A percentile compares a stretch with the other conserved stretches of the same genome.
Evolutionary conservation across 2,113 vertebrate genomes (phyloP).

Genomic region (Apteryx owenii): DNA sequence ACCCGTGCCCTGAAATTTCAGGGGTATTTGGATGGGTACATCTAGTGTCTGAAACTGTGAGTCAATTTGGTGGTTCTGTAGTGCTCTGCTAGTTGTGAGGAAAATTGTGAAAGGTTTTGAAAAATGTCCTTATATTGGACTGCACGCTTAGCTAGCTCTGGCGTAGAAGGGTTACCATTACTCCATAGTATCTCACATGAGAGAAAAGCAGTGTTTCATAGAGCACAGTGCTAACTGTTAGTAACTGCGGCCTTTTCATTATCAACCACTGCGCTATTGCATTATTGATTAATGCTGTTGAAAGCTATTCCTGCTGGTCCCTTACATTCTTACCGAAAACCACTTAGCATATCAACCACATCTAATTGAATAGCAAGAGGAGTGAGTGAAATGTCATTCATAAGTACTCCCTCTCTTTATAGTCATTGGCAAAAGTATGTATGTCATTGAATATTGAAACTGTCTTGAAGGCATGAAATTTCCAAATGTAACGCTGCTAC

Average conservation of each 20-base stretch:
- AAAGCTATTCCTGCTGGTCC: neutral
- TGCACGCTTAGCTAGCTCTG: neutral
- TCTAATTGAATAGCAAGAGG: neutral
- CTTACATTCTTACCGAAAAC: constrained; percentile 3
- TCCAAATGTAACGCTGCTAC: neutral
- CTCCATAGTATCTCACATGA: neutral
- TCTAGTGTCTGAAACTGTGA: neutral
- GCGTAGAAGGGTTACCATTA: neutral
- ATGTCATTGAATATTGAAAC: neutral
- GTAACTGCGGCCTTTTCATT: constrained; percentile 24
- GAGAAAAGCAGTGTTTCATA: neutral
- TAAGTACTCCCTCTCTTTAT: neutral
- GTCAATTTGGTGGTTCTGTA: neutral
- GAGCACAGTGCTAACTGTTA: neutral
- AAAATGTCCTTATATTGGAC: neutral
- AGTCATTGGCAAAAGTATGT: neutral
- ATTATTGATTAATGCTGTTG: constrained; percentile 41
- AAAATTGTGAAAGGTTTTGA: neutral
- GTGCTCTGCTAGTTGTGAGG: neutral
- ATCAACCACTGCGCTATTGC: neutral
- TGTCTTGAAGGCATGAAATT: neutral
- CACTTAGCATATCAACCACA: neutral
- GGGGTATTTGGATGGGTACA: neutral
- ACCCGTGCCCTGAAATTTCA: neutral
- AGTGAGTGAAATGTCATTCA: neutral